Base-by-base conservation (phyloP, 2,888 invertebrate genomes). In the Syritta pipiens region DNA sequence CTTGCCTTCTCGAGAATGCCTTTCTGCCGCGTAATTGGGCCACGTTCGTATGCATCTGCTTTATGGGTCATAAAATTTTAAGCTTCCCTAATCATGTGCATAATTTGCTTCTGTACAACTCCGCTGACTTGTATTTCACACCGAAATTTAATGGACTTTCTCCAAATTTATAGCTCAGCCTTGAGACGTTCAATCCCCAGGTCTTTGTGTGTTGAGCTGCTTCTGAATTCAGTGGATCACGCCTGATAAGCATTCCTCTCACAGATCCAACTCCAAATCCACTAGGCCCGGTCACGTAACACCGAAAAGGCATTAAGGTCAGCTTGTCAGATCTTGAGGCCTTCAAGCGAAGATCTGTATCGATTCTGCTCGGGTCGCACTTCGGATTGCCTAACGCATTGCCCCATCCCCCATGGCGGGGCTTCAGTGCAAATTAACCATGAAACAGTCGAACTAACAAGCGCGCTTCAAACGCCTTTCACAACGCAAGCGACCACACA, bases 91-190 rank as follows among this genome's bases (percentile, higher is more conserved):
- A 68, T 68, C 67, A 68, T 75, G 74, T 60, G 40, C 51, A 75
- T 60, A 42, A 57, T 69, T 69, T 76, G 42, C 51, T 76, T 76
- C 44, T 67, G 55, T 24, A 35, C 46, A 48, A 57, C 24, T 48
- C 20, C 6, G 28, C 20, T 20, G 14, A 12, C 20, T 17, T 26
- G 30, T 44, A 12, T 35, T 40, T 14, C 32, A 77, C 72, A 72
- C 65, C 60, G n/a, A 65, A 59, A 42, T 72, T 72, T 77, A 42
- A 77, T 72, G 44, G 71, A 77, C 77, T 77, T 77, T 77, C 77
- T 55, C 72, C 48, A 55, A 72, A 72, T 77, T 77, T 77, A 77
- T 72, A 40, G 59, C 65, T 22, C 53, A 37, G 40, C 59, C 65
- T 65, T 46, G 59, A n/a, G n/a, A n/a, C n/a, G 12, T 12, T 10